Base-by-base conservation (phyloP, 1,140 invertebrate species). In the Ips typographus region DNA sequence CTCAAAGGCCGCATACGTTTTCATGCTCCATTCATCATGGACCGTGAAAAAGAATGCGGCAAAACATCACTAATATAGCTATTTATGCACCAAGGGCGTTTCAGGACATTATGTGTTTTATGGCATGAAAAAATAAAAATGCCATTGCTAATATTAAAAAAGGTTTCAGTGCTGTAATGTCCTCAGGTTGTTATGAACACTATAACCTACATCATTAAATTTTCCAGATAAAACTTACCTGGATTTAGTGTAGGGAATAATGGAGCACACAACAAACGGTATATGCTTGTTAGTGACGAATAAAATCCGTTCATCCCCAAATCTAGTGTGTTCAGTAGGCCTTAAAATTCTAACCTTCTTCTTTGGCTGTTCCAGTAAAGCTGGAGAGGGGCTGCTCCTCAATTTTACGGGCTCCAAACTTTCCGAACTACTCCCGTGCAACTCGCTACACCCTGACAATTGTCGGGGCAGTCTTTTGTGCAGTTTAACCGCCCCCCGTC, bases 231-330 rank as follows among this genome's bases (percentile, higher is more conserved):
- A 49, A 49, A 49, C 77, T 80, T 84, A 89, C 90, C 90, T 87
- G 76, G 85, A 82, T 81, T 89, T 91, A 70, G 86, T 89, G 77
- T 93, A 94, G 51, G 92, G 91, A 76, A 95, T 85, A 51, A 90
- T 86, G 39, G 93, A 94, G 81, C 93, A 95, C 63, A 95, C 84
- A 71, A 92, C 82, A 80, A 93, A 91, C 43, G 93, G 93, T 56
- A 88, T 85, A 79, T 89, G 85, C 77, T 89, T 85, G 44, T 85
- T 75, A 68, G 91, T 86, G 65, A 89, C 86, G 78, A 95, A 83
- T 59, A 92, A 87, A 65, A 94, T 82, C 73, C 92, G 85, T 78
- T 94, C 91, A 80, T 93, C 89, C 68, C 84, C 87, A 77, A 92
- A 89, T 80, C 84, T 86, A 39, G 88, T 85, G 65, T 85, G 84